Conservation (phyloP, 2,888 invertebrate genomes). For the Thalpophila matura region DNA sequence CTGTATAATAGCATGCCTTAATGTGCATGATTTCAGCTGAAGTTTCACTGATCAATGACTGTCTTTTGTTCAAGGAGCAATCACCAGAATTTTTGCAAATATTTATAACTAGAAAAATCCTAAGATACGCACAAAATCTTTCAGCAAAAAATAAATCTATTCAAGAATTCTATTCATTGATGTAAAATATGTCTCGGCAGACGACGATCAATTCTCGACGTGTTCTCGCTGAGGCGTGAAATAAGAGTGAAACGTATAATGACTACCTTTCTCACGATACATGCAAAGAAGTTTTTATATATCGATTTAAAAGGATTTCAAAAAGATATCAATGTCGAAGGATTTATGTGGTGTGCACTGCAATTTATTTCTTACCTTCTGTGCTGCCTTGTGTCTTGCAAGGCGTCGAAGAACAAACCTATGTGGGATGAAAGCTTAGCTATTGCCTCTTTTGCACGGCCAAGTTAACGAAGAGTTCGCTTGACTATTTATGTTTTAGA, state of each 20-base stretch:
- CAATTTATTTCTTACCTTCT: no score
- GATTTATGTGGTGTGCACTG: no score
- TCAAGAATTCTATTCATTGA: constrained; percentile 41
- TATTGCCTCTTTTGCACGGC: no score
- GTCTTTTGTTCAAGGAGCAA: background rate
- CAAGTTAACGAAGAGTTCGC: no score
- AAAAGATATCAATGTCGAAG: no score
- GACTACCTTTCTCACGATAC: constrained; percentile 34
- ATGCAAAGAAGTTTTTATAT: constrained; percentile 20
- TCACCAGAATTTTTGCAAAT: background rate
- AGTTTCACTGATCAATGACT: background rate
- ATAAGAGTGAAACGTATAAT: constrained; percentile 52
- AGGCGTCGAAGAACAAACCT: no score
- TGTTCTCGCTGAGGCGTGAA: constrained; percentile 44
- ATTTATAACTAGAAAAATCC: background rate
- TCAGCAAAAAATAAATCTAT: constrained; percentile 23
- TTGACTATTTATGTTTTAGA: no score
- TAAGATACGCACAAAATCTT: background rate
- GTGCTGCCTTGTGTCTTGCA: no score
- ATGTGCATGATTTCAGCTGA: no score
- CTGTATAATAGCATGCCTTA: no score
- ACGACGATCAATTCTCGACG: constrained; percentile 57
- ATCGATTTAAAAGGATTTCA: constrained; percentile 33
- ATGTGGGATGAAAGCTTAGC: no score
- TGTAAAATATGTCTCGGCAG: constrained; percentile 51